Evolutionary conservation across 2,113 vertebrate genomes (phyloP).

Genomic region (Pituophis catenifer): DNA sequence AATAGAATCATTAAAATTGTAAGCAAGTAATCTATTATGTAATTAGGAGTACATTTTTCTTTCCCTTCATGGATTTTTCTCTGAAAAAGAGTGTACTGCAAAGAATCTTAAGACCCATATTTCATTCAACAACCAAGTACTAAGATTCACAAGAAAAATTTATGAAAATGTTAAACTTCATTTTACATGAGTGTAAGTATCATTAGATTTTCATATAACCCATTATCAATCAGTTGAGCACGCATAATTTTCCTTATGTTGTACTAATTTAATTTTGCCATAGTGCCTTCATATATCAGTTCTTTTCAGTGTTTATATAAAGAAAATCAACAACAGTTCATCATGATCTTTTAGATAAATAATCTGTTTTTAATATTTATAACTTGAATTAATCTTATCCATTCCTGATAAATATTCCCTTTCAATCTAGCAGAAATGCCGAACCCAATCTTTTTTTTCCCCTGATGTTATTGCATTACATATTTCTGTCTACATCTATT

Average conservation of each 20-base stretch:
- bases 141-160: conserved; percentile 3
- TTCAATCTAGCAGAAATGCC: not conserved
- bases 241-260: not conserved
- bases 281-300: not conserved
- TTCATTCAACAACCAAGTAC: conserved; percentile 31
- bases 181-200: conserved; percentile 1
- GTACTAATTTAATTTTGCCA: not conserved
- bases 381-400: conserved; percentile 28
- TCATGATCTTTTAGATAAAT: not conserved
- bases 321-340: not conserved
- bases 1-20: conserved; percentile 45
- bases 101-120: not conserved
- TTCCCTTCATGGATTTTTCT: not conserved
- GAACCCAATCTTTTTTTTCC: not conserved
- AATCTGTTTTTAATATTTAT: conserved; percentile 17
- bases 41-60: conserved; percentile 7
- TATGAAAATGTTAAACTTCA: not conserved
- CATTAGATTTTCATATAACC: conserved; percentile 12
- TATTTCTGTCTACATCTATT: not conserved
- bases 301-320: not conserved
- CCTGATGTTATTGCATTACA: not conserved
- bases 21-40: conserved; percentile 32
- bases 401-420: not conserved
- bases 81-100: not conserved
- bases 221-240: not conserved